A percentile compares a stretch with the other conserved stretches of the same genome.
These are phyloP conservation scores for Colistium nudipinnis DNA, from an alignment of 2,113 vertebrate species.

Conservation along the genomic window DNA sequence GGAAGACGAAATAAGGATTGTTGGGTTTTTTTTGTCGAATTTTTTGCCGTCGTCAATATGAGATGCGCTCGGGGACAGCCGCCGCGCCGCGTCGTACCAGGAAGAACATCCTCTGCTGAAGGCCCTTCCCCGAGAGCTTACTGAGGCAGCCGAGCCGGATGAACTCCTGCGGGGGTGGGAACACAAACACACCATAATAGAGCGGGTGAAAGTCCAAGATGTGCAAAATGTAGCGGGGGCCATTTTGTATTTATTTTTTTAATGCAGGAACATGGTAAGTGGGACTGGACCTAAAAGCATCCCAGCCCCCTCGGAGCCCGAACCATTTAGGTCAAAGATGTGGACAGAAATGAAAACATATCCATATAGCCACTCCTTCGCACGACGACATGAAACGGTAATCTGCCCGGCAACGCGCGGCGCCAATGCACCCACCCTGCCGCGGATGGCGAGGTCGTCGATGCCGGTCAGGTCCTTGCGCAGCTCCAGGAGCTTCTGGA, in stretches of 20 bases:
- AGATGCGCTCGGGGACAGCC: neutral
- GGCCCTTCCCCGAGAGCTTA: slow-evolving; percentile 96
- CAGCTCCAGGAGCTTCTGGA: slow-evolving; percentile 95
- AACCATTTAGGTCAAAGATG: too few relatives aligned
- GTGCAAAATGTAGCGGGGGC: too few relatives aligned
- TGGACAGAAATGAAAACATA: neutral
- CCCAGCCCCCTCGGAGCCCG: too few relatives aligned
- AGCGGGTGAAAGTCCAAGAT: too few relatives aligned
- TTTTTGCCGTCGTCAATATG: neutral
- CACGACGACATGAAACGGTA: neutral
- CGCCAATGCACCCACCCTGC: slow-evolving; percentile 82
- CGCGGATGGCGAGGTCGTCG: slow-evolving; percentile 88
- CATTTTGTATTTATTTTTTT: too few relatives aligned
- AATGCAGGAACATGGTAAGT: too few relatives aligned
- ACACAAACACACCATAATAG: neutral
- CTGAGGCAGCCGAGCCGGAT: slow-evolving; percentile 97
- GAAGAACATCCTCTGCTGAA: slow-evolving; percentile 99
- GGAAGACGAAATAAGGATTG: neutral
- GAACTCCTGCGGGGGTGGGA: slow-evolving; percentile 87
- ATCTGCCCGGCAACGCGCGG: too few relatives aligned
- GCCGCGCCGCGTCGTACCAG: slow-evolving; percentile 80
- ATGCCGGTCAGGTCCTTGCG: slow-evolving; percentile 94
- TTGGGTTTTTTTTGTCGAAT: too few relatives aligned
- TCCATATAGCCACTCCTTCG: neutral
- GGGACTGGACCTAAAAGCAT: too few relatives aligned